Evolutionary conservation across 1,140 invertebrate species (phyloP).

Genomic region (Caenorhabditis briggsae): DNA sequence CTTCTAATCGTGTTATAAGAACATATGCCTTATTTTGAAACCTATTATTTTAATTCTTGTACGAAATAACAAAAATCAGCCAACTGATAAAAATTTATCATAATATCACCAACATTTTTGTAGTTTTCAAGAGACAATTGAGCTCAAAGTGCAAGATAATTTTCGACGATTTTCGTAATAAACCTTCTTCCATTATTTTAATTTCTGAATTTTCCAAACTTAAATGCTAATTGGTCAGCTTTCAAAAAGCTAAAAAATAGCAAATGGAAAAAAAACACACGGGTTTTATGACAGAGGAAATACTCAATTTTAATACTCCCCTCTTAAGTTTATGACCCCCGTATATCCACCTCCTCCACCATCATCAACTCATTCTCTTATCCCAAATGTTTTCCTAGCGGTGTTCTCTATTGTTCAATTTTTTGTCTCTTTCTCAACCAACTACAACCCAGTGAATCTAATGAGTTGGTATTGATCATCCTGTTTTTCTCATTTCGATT

Average conservation of each 20-base stretch:
- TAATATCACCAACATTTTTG: too few relatives aligned
- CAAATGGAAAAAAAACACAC: background rate
- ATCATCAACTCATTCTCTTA: background rate
- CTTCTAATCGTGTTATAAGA: too few relatives aligned
- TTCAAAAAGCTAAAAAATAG: background rate
- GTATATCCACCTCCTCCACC: too few relatives aligned
- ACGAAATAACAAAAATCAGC: too few relatives aligned
- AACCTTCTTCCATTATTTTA: too few relatives aligned
- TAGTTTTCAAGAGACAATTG: too few relatives aligned
- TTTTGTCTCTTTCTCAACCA: background rate
- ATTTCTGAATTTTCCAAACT: background rate
- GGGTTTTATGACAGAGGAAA: background rate
- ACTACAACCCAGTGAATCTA: background rate
- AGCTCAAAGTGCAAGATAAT: too few relatives aligned
- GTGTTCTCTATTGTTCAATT: constrained; percentile 14
- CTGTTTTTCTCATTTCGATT: background rate
- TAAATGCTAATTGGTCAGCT: background rate
- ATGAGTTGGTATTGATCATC: constrained; percentile 10
- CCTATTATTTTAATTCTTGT: too few relatives aligned
- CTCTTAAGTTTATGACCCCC: constrained; percentile 48
- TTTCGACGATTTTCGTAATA: too few relatives aligned
- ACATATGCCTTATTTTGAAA: too few relatives aligned
- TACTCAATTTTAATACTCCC: constrained; percentile 42
- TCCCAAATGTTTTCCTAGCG: constrained; percentile 38
- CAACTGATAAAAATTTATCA: too few relatives aligned